These are phyloP conservation scores for Germaria angustata DNA, from an alignment of 2,888 invertebrate species.

Conservation along the genomic window DNA sequence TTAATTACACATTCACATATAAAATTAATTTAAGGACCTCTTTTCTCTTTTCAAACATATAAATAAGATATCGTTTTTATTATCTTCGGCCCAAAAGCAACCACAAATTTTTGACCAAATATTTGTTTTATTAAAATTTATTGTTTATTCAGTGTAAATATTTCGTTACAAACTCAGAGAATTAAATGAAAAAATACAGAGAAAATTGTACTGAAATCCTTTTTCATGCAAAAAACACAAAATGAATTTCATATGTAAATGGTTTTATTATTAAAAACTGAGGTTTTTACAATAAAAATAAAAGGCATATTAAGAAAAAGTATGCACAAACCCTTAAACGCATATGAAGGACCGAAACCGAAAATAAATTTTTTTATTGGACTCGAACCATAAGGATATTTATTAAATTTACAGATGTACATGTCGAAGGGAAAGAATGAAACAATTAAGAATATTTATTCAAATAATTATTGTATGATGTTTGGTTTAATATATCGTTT, in stretches of 20 bases:
- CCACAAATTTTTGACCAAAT: not conserved
- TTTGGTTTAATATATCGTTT: not conserved
- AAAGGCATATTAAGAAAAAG: not conserved
- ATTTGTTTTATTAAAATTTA: not conserved
- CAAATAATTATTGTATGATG: not conserved
- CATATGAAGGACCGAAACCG: not conserved
- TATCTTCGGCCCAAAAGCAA: not conserved
- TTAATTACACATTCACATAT: too few relatives aligned
- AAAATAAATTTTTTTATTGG: not conserved
- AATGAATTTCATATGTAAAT: not conserved
- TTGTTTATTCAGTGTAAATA: not conserved
- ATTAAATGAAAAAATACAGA: not conserved
- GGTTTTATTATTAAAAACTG: slow-evolving; percentile 11
- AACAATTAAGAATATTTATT: not conserved
- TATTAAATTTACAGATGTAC: not conserved
- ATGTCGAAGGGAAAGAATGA: not conserved
- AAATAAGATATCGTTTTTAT: not conserved
- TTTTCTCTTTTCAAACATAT: not conserved
- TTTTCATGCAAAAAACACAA: too few relatives aligned
- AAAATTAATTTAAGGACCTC: not conserved
- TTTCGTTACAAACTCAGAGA: not conserved
- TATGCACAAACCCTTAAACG: not conserved
- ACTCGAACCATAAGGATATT: not conserved
- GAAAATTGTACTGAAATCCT: not conserved
- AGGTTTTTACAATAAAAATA: slow-evolving; percentile 1